Conservation (phyloP, 2,797 vertebrate genomes). For the Chaenodraco wilsoni region DNA sequence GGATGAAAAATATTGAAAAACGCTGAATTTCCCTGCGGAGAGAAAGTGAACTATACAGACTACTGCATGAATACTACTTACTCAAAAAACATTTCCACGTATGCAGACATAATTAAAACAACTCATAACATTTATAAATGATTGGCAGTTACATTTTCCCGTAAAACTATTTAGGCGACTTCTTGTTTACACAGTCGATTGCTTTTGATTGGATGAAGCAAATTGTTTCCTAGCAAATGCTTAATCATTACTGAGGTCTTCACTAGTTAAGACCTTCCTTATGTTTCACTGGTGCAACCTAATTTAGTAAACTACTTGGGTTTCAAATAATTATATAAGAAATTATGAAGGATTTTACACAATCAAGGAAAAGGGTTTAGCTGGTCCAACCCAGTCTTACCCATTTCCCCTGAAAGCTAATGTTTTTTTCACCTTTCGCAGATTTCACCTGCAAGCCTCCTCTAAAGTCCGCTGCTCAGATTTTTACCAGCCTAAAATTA, state of each 20-base stretch:
- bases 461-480: background rate
- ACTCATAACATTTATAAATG: background rate
- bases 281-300: background rate
- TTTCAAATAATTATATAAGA: background rate
- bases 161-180: background rate
- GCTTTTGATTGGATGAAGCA: background rate
- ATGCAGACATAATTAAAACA: background rate
- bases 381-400: background rate
- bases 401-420: background rate
- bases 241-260: background rate
- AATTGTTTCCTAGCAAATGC: background rate
- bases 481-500: background rate
- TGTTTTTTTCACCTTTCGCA: too few species aligned
- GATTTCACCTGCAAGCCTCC: background rate
- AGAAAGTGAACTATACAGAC: background rate
- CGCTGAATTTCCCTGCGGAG: background rate
- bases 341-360: background rate
- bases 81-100: background rate
- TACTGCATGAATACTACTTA: background rate
- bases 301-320: background rate
- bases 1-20: slow-evolving; percentile 6
- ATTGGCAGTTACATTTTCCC: background rate
- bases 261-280: background rate
- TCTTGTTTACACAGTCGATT: background rate
- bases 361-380: background rate